Evolutionary conservation across 2,888 invertebrate genomes (phyloP).

Genomic region (Xanthorhoe designata): DNA sequence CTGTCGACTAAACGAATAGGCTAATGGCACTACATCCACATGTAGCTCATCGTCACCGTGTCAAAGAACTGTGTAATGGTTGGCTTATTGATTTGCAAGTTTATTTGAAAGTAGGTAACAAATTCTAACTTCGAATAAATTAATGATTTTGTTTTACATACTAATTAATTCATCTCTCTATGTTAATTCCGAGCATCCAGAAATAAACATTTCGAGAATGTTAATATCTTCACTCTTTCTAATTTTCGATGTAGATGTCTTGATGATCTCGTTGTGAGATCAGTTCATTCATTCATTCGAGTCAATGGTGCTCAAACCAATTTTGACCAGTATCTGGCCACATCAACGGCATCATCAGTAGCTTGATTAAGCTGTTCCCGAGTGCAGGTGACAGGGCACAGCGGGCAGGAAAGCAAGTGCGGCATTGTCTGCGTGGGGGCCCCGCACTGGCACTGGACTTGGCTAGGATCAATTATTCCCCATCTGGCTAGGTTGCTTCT

Average conservation of each 20-base stretch:
- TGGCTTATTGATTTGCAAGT: conserved; percentile 18
- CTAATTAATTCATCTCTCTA: conserved; percentile 11
- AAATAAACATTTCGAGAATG: neutral
- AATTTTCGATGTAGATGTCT: neutral
- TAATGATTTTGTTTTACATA: conserved; percentile 12
- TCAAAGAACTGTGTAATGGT: conserved; percentile 15
- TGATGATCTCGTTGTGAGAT: neutral
- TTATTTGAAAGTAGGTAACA: conserved; percentile 23
- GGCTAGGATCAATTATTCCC: no score
- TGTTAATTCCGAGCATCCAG: neutral
- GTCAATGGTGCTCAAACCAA: no score
- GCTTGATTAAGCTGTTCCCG: no score
- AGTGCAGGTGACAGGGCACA: no score
- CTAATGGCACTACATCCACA: neutral
- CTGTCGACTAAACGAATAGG: neutral
- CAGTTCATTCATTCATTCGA: no score
- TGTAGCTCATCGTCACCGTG: conserved; percentile 6
- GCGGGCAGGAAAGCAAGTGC: no score
- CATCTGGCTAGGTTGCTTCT: no score
- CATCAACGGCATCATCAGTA: no score
- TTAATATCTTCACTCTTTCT: neutral
- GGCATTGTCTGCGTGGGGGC: no score
- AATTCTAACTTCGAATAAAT: conserved; percentile 23
- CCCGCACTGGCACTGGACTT: no score
- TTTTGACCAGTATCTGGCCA: no score